Base-by-base conservation (phyloP, 2,888 invertebrate species). In the Tridacna crocea region DNA sequence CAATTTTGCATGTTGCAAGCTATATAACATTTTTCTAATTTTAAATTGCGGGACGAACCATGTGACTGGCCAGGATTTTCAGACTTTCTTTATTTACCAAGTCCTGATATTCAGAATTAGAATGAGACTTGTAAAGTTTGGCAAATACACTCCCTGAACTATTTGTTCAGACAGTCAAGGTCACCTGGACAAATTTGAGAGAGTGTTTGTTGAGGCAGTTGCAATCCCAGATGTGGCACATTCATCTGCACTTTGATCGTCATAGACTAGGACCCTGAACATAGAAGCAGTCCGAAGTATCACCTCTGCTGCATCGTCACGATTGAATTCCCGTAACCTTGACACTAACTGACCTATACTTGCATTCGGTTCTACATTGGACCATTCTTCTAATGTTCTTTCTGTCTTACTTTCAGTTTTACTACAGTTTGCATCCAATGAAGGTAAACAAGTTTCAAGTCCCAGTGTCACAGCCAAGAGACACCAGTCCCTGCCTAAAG, bases 281-380 rank as follows among this genome's bases (percentile, higher is more conserved):
- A 90, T 80, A 0, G 89, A 88, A 1, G 87, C 87, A 11, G 95
- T 95, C 63, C 95, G 95, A 83, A 96, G 94, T 22, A 96, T 94
- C n/a, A 95, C 95, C 82, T 96, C 95, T 3, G 95, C 95, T 0
- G 95, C 96, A 93, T 96, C 96, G 72, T 94, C 94, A 61, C 96
- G 95, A 74, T 96, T 96, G 89, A 96, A 94, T 87, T 96, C 96
- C 84, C 95, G 94, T 88, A 96, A 94, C 90, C 95, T 96, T 63
- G 94, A 91, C 74, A 96, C 95, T 75, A 96, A 94, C 72, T 95
- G 94, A 68, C 96, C 96, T 55, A 96, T 93, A 0, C 95, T 95
- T 72, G 94, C 93, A n/a, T 90, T 89, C 3, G 94, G 92, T 65
- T 93, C 92, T 27, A 94, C 91, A 72, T 94, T 92, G 17, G 95